Evolutionary conservation across 2,113 vertebrate species (phyloP), one percentile per base, ranked within the genome.

Genomic region (Paralichthys olivaceus): DNA sequence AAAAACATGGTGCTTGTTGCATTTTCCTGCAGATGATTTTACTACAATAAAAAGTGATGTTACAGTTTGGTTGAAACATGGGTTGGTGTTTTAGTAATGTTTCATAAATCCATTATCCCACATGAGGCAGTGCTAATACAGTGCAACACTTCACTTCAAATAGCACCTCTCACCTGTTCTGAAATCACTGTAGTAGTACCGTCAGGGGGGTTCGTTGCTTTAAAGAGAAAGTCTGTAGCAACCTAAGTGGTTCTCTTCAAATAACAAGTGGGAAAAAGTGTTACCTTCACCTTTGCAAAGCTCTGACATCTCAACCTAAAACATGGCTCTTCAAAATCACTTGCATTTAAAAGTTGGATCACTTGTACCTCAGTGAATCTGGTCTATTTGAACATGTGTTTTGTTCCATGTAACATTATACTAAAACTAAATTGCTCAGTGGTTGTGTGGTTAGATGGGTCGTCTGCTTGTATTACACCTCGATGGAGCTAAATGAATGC

Each of bases 391-490:
- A 76, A 47, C 37, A 57, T 62, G 28, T 32, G 15, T 43, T 55
- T 47, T 64, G 43, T 45, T 77, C 54, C 32, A 56, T 59, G 26
- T 49, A 59, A n/a, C n/a, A n/a, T 20, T 26, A 32, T 65, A 69
- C 67, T 84, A 57, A 67, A 75, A 58, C 29, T 2, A 73, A 77
- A 86, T 82, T 79, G 64, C 63, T 80, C 15, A 77, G 60, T 45
- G 63, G 47, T 56, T 79, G 51, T 55, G 67, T 49, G 75, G 56
- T 75, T 85, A 32, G 32, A n/a, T n/a, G n/a, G n/a, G n/a, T n/a
- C n/a, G n/a, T n/a, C n/a, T n/a, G n/a, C n/a, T n/a, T n/a, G n/a
- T n/a, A n/a, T n/a, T n/a, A n/a, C n/a, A n/a, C n/a, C n/a, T n/a
- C n/a, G n/a, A n/a, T n/a, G n/a, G n/a, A n/a, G n/a, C n/a, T n/a